Conservation (phyloP, 2,113 vertebrate species). For the Sigmodon hispidus region DNA sequence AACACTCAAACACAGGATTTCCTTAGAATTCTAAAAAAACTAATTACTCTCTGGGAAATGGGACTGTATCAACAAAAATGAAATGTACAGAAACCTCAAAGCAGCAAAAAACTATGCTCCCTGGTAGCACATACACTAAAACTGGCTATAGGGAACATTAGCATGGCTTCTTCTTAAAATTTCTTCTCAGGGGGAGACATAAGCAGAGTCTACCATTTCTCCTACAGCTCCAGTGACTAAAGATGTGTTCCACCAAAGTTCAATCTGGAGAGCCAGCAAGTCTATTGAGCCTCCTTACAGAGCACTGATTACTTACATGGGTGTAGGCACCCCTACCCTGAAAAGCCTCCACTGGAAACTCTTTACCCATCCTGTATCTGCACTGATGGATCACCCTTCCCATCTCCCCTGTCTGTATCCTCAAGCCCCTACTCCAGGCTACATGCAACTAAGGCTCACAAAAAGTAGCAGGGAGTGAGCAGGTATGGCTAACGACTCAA, state of each 20-base stretch:
- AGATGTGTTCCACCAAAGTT: background rate
- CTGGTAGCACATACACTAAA: background rate
- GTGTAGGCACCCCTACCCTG: background rate
- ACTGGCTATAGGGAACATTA: background rate
- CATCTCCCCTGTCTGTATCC: background rate
- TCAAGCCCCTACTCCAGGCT: background rate
- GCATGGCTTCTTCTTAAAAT: background rate
- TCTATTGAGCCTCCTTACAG: background rate
- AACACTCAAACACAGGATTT: constrained; percentile 1
- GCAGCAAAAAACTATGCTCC: background rate
- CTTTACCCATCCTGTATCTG: background rate
- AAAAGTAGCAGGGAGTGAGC: background rate
- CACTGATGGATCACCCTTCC: background rate
- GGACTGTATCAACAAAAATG: background rate
- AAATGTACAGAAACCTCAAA: background rate
- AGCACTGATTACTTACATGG: background rate
- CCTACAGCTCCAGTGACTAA: background rate
- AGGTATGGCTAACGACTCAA: too few species aligned
- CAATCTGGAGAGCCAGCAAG: background rate
- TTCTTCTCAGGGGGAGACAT: background rate
- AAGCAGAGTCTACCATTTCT: background rate
- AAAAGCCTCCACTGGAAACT: background rate
- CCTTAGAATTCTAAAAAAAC: constrained; percentile 11
- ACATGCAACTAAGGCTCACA: background rate
- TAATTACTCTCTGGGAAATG: background rate